Evolutionary conservation across 2,888 invertebrate species (phyloP), one percentile per base, ranked within the genome.

Genomic region (Ecliptopera silaceata): DNA sequence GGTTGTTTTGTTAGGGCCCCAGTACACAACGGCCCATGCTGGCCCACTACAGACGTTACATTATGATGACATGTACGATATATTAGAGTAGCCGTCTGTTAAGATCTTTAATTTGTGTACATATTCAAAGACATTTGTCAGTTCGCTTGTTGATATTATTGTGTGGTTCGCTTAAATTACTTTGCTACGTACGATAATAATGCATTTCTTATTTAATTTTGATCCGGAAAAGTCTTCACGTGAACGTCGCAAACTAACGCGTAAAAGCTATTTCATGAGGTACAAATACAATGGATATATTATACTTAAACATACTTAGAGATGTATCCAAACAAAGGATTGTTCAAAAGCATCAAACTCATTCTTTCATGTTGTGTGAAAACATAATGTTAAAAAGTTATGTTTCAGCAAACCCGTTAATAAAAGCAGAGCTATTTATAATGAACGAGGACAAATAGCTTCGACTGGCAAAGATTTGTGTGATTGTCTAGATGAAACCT

Each of bases 161-260:
- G n/a, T n/a, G n/a, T n/a, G n/a, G n/a, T n/a, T n/a, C n/a, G n/a
- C n/a, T 8, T 4, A 8, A 26, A 6, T 6, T 26, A 26, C 26
- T 26, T 4, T 26, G 26, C 26, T 8, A 26, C 26, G 6, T 5
- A 22, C 6, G 6, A 22, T 22, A 39, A 45, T 18, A 36, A 84
- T 86, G 82, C 62, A 80, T 73, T 88, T 89, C 65, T 66, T 89
- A 60, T 91, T 93, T 64, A 93, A 95, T 76, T 96, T 96, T 74
- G 95, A 96, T 80, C 96, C 96, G 0, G 96, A 96, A 79, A 94
- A 93, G 59, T 96, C 96, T 63, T 93, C 93, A 41, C 89, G 96
- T 43, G 95, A 97, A 86, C 93, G 95, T 72, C 92, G 96, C 44
- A 96, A 97, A 84, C 82, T 96, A 66, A 93, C 94, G 69, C 92